These are phyloP conservation scores for Pelochelys cantorii DNA, from an alignment of 2,797 vertebrate genomes.

Conservation along the genomic window DNA sequence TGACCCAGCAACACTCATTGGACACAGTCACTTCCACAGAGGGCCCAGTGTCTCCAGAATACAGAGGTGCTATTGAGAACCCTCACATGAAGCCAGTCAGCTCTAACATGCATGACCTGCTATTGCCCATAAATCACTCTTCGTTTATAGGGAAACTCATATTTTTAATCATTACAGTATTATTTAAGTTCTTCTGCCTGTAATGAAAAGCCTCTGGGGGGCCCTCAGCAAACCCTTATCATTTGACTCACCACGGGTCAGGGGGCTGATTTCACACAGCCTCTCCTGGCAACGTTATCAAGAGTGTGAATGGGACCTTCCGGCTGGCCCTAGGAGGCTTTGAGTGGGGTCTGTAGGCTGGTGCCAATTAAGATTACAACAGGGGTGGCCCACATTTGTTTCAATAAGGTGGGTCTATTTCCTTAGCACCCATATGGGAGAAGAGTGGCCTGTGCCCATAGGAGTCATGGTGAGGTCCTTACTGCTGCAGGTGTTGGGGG, in stretches of 20 bases:
- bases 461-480: neutral
- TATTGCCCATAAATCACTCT: conserved; percentile 8
- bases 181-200: neutral
- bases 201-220: neutral
- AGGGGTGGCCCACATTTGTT: neutral
- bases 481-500: neutral
- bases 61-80: conserved; percentile 71
- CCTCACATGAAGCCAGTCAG: conserved; percentile 67
- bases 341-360: neutral
- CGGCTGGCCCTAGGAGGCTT: neutral
- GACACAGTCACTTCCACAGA: conserved; percentile 57
- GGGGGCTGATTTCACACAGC: accelerated
- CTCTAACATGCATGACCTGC: conserved; percentile 38
- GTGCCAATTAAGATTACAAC: neutral
- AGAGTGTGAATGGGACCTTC: accelerated
- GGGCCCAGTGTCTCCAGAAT: conserved; percentile 53
- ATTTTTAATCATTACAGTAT: neutral
- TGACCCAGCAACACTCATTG: conserved; percentile 58
- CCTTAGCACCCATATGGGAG: neutral
- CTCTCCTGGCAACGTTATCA: neutral
- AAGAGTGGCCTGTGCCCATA: neutral
- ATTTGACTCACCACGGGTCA: conserved; percentile 49
- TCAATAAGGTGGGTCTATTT: neutral
- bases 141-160: neutral
- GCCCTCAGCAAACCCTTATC: neutral